These are phyloP conservation scores for Zaprionus inermis DNA, from an alignment of 1,140 invertebrate species.

Conservation along the genomic window DNA sequence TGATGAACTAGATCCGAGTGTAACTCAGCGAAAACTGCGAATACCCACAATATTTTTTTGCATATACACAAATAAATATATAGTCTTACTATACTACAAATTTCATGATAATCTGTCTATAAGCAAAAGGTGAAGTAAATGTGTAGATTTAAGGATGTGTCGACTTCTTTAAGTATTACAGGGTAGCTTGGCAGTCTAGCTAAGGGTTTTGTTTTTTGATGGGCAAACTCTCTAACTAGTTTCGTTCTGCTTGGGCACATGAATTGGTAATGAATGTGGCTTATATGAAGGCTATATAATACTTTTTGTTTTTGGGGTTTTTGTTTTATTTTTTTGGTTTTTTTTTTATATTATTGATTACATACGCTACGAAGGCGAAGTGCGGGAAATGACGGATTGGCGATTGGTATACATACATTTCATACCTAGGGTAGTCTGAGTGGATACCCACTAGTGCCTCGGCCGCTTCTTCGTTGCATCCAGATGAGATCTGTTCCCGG, in stretches of 20 bases:
- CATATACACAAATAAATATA: background rate
- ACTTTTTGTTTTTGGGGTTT: constrained; percentile 5
- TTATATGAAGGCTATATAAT: constrained; percentile 19
- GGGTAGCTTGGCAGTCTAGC: background rate
- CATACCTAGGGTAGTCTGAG: constrained; percentile 91
- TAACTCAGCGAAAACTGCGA: background rate
- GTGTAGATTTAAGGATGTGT: background rate
- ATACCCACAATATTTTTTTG: background rate
- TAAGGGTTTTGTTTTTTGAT: background rate
- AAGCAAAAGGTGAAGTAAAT: background rate
- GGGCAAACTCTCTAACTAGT: constrained; percentile 5
- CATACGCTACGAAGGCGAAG: constrained; percentile 16
- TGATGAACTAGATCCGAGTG: background rate
- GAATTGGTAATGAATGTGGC: constrained; percentile 46
- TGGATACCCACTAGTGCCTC: constrained; percentile 93
- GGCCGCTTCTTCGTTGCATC: constrained; percentile 89
- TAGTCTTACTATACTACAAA: background rate
- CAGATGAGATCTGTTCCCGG: constrained; percentile 85
- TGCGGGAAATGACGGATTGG: constrained; percentile 30
- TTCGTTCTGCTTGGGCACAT: constrained; percentile 28
- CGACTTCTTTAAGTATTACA: background rate
- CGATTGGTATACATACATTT: constrained; percentile 81
- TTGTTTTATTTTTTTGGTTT: background rate
- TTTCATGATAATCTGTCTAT: background rate
- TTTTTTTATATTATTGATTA: constrained; percentile 36